Conservation (phyloP, 2,888 invertebrate genomes). For the Drosophila neotestacea region DNA sequence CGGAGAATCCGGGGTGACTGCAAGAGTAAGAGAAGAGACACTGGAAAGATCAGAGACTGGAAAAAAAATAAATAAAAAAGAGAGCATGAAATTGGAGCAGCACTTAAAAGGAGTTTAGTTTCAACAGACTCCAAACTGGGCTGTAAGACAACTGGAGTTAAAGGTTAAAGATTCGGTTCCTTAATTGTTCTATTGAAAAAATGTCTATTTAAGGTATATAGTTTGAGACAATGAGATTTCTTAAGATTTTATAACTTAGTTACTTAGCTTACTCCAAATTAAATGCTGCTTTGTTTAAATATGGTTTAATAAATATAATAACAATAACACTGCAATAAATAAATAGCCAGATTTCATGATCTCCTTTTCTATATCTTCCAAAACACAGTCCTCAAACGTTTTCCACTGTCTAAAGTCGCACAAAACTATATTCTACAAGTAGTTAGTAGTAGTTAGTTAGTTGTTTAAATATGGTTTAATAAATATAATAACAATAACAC, state of each 20-base stretch:
- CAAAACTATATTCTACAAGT: background rate
- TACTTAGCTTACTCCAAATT: too few species aligned
- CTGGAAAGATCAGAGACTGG: background rate
- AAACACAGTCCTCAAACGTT: background rate
- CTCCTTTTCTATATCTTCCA: background rate
- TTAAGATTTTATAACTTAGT: too few species aligned
- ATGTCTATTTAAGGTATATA: too few species aligned
- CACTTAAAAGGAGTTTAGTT: constrained; percentile 1
- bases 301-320: too few species aligned
- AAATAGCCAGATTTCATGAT: background rate
- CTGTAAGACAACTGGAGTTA: background rate
- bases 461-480: too few species aligned
- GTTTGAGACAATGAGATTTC: too few species aligned
- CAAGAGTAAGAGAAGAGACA: background rate
- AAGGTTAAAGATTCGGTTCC: background rate
- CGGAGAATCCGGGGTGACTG: background rate
- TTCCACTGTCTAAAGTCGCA: background rate
- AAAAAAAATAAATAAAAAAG: background rate
- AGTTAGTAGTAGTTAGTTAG: background rate
- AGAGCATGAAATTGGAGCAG: constrained; percentile 31
- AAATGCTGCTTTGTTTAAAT: too few species aligned
- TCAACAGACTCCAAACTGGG: background rate
- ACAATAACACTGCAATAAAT: background rate
- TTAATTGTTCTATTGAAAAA: background rate
- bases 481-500: too few species aligned